phyloP scores from a whole-genome alignment of 2,888 invertebrate species.

The Pemphredon lugubris region DNA sequence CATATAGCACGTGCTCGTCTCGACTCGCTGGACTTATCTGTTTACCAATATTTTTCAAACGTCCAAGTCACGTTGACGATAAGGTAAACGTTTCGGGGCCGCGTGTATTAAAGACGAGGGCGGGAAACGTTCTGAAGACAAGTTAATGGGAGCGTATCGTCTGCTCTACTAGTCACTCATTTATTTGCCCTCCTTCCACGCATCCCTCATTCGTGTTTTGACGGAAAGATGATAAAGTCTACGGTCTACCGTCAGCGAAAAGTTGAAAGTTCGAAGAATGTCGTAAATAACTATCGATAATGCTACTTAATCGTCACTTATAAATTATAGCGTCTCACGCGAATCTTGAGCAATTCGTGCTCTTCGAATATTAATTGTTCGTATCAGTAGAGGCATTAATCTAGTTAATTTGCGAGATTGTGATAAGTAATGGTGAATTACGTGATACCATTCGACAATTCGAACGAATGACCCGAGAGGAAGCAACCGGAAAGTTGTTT shows the following conservation, averaged over 20 bases:
- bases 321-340: constrained; percentile 2
- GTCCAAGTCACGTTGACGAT: not conserved
- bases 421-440: no score
- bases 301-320: constrained; percentile 4
- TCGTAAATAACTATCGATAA: constrained; percentile 44
- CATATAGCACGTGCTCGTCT: no score
- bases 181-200: constrained; percentile 27
- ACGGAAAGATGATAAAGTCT: constrained; percentile 29
- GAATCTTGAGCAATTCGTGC: no score
- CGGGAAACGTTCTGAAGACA: constrained; percentile 15
- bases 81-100: not conserved
- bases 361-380: no score
- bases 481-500: no score
- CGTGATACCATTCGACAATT: no score
- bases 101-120: constrained; percentile 21
- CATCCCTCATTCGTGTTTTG: constrained; percentile 4
- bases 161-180: constrained; percentile 18
- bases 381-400: no score
- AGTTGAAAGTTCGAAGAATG: constrained; percentile 56
- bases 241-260: constrained; percentile 15
- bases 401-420: not conserved
- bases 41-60: no score
- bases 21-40: no score
- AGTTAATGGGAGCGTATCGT: constrained; percentile 21
- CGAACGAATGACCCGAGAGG: no score